Evolutionary conservation across 2,797 vertebrate genomes (phyloP).

Genomic region (Sebastes taczanowskii): DNA sequence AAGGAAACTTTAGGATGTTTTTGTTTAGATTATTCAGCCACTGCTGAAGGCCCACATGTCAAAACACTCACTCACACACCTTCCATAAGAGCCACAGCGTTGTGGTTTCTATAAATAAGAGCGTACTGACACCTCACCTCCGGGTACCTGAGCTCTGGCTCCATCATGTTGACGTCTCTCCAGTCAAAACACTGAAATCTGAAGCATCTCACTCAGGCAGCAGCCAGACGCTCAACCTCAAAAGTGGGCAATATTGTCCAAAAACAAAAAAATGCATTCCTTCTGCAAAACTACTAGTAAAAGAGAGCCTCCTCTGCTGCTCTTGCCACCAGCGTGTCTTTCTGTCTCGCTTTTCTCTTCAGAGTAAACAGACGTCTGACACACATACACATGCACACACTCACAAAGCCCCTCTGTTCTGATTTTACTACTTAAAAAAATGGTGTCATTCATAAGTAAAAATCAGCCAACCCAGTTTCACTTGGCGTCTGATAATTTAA

Average conservation of each 20-base stretch:
- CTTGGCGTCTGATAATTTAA: conserved; percentile 53
- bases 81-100: not conserved
- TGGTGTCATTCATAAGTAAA: conserved; percentile 68
- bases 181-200: not conserved
- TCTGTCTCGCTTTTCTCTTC: conserved; percentile 46
- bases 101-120: conserved; percentile 27
- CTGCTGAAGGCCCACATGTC: not conserved
- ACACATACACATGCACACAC: conserved; percentile 27
- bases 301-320: not conserved
- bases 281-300: not conserved
- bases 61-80: not conserved
- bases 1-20: not conserved
- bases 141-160: conserved; percentile 67
- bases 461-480: conserved; percentile 73
- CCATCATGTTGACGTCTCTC: conserved; percentile 48
- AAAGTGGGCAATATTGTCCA: not conserved
- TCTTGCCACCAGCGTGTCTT: conserved; percentile 24
- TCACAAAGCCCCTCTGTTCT: conserved; percentile 49
- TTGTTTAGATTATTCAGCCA: not conserved
- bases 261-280: not conserved
- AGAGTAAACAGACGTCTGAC: conserved; percentile 60
- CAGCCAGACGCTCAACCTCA: not conserved
- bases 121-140: conserved; percentile 60
- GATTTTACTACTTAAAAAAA: conserved; percentile 60
- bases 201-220: conserved; percentile 3